Evolutionary conservation across 2,797 vertebrate genomes (phyloP).

Genomic region (Onychomys torridus): DNA sequence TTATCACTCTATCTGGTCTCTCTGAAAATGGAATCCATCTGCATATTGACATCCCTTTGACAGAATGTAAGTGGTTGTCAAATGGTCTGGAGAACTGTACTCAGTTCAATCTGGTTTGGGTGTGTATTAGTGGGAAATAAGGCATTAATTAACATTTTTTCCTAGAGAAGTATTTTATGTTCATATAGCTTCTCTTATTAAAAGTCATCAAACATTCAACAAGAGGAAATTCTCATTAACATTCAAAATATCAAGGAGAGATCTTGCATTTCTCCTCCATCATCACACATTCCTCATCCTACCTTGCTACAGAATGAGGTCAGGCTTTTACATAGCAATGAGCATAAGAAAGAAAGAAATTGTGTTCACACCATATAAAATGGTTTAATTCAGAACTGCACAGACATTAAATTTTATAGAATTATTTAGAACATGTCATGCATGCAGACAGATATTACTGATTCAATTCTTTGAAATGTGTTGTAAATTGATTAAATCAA

Average conservation of each 20-base stretch:
- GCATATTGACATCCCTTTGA: slow-evolving; percentile 64
- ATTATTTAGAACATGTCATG: slow-evolving; percentile 50
- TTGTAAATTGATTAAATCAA: slow-evolving; percentile 58
- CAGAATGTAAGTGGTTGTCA: slow-evolving; percentile 71
- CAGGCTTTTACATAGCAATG: slow-evolving; percentile 5
- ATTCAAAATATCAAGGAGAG: slow-evolving; percentile 29
- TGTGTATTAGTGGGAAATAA: slow-evolving; percentile 70
- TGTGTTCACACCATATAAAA: not conserved
- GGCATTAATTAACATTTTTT: slow-evolving; percentile 44
- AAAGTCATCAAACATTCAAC: slow-evolving; percentile 61
- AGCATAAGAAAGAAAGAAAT: not conserved
- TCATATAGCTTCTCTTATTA: slow-evolving; percentile 67
- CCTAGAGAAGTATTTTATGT: slow-evolving; percentile 72
- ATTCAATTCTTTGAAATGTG: slow-evolving; percentile 22
- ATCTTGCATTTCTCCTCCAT: slow-evolving; percentile 43
- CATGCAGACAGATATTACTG: slow-evolving; percentile 38
- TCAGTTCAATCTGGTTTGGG: slow-evolving; percentile 69
- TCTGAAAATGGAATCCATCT: slow-evolving; percentile 60
- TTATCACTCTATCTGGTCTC: slow-evolving; percentile 64
- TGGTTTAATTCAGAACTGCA: slow-evolving; percentile 38
- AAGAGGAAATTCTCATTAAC: slow-evolving; percentile 71
- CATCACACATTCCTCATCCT: slow-evolving; percentile 41
- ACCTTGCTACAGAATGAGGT: not conserved
- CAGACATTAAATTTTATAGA: slow-evolving; percentile 21
- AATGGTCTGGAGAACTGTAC: slow-evolving; percentile 55